phyloP scores from a whole-genome alignment of 1,140 invertebrate genomes.

The Neodiprion virginianus region DNA sequence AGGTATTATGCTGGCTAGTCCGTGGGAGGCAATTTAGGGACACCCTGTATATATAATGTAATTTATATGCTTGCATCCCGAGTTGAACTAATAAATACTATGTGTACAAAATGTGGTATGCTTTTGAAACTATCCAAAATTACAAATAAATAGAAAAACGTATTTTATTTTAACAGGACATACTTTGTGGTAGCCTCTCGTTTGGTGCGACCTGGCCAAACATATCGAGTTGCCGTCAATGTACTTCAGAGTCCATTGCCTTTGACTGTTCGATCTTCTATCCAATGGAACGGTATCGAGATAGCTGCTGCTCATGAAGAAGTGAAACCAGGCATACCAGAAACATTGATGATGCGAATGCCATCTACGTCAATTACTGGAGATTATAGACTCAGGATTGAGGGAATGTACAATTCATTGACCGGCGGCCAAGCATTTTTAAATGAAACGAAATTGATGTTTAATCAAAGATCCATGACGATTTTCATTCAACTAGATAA shows the following conservation, averaged over 20 bases:
- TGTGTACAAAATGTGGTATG: constrained; percentile 1
- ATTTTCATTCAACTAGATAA: constrained; percentile 96
- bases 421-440: constrained; percentile 85
- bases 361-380: constrained; percentile 83
- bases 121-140: constrained; percentile 4
- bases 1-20: no score
- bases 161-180: constrained; percentile 64
- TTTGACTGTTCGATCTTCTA: constrained; percentile 81
- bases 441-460: constrained; percentile 81
- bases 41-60: no score
- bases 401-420: constrained; percentile 85
- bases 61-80: no score
- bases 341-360: constrained; percentile 82
- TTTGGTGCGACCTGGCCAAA: constrained; percentile 85
- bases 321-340: constrained; percentile 81
- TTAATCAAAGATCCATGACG: constrained; percentile 90
- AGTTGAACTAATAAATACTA: background rate
- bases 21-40: no score
- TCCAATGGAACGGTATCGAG: constrained; percentile 87
- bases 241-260: constrained; percentile 76
- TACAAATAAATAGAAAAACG: constrained; percentile 6
- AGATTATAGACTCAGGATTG: constrained; percentile 84
- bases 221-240: constrained; percentile 83
- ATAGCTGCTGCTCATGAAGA: constrained; percentile 77
- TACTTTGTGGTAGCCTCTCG: constrained; percentile 88